Base-by-base conservation (phyloP, 2,113 vertebrate genomes). In the Sturnira hondurensis region DNA sequence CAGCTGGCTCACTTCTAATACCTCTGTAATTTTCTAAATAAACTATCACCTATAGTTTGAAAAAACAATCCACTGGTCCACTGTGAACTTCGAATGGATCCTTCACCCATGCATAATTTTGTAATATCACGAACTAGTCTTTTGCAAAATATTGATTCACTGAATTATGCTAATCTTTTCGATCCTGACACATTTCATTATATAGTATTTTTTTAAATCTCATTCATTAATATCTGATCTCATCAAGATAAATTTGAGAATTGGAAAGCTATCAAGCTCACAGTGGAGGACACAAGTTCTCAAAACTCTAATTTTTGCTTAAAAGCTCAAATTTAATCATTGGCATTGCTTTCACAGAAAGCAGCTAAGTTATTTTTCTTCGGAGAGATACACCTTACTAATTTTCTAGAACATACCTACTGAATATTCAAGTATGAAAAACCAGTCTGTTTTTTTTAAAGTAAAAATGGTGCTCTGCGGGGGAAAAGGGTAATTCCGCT, bases 261-360 rank as follows among this genome's bases (percentile, higher is more conserved):
- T 7, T 78, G n/a, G n/a, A 85, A 95, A 84, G 41, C 43, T 89
- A 83, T 67, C 70, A 89, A 77, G 41, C 61, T 77, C 41, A 83
- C 41, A 67, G 56, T 67, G 68, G 26, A 36, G 0, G 15, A 81
- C 38, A 36, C 0, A 74, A 52, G 31, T 81, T 91, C 78, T 71
- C 45, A 94, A 61, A 86, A 43, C 77, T 80, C 63, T 28, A 85
- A 91, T 71, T 91, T 70, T 91, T 70, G 26, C 58, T 94, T 80
- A 63, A 94, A 81, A 86, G 41, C 20, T 73, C 82, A 95, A 86
- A 80, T 38, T 56, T 65, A 91, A 80, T 80, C 61, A 85, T 54
- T 70, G 47, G n/a, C 15, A 70, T 10, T 78, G 22, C 93, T 63
- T 80, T 78, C 33, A 50, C 4, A 85, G 68, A 70, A 74, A 31